These are phyloP conservation scores for Exaiptasia diaphana DNA, from an alignment of 64 coral and sea anemone species.

Conservation along the genomic window DNA sequence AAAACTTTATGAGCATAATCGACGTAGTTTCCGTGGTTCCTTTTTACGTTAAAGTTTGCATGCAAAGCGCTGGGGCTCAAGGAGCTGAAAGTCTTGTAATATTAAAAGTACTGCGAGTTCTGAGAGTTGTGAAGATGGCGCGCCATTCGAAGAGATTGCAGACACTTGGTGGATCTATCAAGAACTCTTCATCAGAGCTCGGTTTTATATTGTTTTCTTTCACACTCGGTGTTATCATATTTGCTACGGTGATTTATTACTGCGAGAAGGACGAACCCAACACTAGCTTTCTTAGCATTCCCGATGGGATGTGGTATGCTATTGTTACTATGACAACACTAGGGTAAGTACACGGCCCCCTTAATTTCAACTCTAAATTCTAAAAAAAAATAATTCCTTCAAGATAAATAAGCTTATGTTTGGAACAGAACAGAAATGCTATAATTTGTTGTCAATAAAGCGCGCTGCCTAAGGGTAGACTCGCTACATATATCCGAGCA, in stretches of 20 bases:
- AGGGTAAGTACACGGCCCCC: constrained; percentile 93
- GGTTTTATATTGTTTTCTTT: constrained; percentile 93
- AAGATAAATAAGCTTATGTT: too few species aligned
- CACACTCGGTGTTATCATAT: constrained; percentile 81
- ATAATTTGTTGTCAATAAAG: too few species aligned
- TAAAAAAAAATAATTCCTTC: too few species aligned
- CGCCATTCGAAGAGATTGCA: constrained; percentile 73
- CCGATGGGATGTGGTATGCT: constrained; percentile 94
- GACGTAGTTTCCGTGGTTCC: constrained; percentile 85
- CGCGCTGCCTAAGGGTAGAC: too few species aligned
- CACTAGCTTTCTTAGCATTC: constrained; percentile 81
- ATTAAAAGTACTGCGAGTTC: constrained; percentile 72
- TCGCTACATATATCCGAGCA: too few species aligned
- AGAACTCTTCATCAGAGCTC: constrained; percentile 83
- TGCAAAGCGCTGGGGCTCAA: background rate
- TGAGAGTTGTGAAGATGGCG: constrained; percentile 91
- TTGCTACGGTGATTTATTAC: constrained; percentile 90
- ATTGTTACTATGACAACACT: constrained; percentile 90
- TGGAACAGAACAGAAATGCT: too few species aligned
- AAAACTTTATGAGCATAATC: constrained; percentile 73
- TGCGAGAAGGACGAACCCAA: constrained; percentile 68
- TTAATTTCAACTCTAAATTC: background rate
- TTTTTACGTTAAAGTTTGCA: constrained; percentile 54
- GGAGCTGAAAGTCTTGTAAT: constrained; percentile 55
- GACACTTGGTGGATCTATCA: constrained; percentile 80